Conservation (phyloP, 2,888 invertebrate genomes). For the Pimpla rufipes region DNA sequence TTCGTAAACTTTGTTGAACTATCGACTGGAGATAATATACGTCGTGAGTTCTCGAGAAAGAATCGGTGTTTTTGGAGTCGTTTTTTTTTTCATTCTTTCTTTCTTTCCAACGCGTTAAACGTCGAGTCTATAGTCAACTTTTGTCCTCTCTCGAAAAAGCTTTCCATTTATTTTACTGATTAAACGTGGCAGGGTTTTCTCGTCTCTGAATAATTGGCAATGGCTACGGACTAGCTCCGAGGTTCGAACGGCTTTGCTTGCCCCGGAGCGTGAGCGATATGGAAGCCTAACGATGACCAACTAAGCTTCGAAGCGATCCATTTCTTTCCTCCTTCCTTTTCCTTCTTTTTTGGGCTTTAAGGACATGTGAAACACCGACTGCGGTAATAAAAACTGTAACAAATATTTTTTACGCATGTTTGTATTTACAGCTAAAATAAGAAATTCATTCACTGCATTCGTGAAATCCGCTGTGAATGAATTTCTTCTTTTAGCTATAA, state of each 20-base stretch:
- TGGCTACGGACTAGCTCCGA: constrained; percentile 58
- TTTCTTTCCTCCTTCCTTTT: constrained; percentile 14
- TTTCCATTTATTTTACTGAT: constrained; percentile 25
- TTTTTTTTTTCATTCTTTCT: not conserved
- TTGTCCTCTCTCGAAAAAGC: not conserved
- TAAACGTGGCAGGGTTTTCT: constrained; percentile 59
- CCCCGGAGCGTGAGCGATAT: constrained; percentile 45
- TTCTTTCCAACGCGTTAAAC: not conserved
- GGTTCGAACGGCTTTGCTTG: constrained; percentile 64
- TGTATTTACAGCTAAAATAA: too few species aligned
- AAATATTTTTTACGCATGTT: too few species aligned
- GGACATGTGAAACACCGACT: too few species aligned
- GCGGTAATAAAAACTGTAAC: too few species aligned
- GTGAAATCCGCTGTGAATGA: too few species aligned
- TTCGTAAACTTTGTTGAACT: constrained; percentile 57
- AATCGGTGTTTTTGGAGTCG: constrained; percentile 18
- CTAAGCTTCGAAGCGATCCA: constrained; percentile 55
- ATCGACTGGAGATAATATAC: constrained; percentile 59
- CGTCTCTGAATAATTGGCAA: constrained; percentile 45
- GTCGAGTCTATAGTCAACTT: not conserved
- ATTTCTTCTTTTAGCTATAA: too few species aligned
- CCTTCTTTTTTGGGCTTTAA: not conserved
- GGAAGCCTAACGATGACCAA: constrained; percentile 54
- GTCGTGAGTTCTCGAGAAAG: constrained; percentile 50
- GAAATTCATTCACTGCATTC: too few species aligned